Percentiles rank a stretch among this genome's conserved stretches.
Evolutionary conservation across 2,888 invertebrate genomes (phyloP).

Genomic region (Cacoxenus indagator): DNA sequence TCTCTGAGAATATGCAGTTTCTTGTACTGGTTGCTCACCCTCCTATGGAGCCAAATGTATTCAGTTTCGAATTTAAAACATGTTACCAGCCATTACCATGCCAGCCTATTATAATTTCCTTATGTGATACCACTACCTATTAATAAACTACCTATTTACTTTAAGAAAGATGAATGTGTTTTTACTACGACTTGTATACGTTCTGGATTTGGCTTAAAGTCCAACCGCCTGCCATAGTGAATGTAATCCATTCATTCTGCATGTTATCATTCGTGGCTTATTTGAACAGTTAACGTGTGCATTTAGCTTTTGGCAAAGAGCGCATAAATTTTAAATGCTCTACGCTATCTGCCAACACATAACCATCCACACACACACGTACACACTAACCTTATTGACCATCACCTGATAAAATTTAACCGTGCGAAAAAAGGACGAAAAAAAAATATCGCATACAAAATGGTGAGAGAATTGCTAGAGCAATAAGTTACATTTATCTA

Average conservation of each 20-base stretch:
- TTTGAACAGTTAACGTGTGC: neutral
- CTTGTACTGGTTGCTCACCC: too few relatives aligned
- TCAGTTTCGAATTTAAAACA: neutral
- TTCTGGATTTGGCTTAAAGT: too few relatives aligned
- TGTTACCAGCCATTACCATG: neutral
- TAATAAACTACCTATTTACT: neutral
- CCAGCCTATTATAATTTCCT: neutral
- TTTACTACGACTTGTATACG: too few relatives aligned
- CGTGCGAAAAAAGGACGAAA: neutral
- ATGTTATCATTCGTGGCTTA: neutral
- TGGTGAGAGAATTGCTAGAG: neutral
- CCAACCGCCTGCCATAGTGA: neutral
- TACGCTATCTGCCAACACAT: neutral
- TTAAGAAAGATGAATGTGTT: too few relatives aligned
- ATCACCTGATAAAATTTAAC: neutral
- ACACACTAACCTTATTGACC: neutral
- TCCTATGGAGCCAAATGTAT: too few relatives aligned
- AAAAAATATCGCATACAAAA: neutral
- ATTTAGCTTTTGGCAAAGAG: conserved; percentile 1
- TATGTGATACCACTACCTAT: neutral
- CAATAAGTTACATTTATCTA: conserved; percentile 15
- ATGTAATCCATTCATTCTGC: neutral
- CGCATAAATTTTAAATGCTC: neutral
- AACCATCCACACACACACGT: neutral
- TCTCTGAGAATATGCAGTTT: too few relatives aligned